Evolutionary conservation across 2,113 vertebrate species (phyloP).

Genomic region (Saguinus imperator): DNA sequence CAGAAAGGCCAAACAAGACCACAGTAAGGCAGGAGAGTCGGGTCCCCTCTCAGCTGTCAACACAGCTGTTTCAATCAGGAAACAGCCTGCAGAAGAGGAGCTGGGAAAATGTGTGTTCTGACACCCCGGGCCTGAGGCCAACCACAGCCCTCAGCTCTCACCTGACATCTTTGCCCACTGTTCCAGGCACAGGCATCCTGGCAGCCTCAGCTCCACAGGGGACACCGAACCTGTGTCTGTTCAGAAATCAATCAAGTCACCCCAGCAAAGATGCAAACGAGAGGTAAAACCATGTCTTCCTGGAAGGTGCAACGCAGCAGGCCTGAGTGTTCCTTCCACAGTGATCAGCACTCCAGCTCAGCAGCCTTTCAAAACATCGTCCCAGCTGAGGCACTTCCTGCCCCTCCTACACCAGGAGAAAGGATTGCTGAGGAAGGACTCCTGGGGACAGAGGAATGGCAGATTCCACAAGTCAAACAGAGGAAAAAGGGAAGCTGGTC

Average conservation of each 20-base stretch:
- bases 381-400: background rate
- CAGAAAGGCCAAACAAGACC: background rate
- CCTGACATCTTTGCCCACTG: background rate
- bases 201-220: background rate
- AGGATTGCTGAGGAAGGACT: background rate
- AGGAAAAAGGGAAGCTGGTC: background rate
- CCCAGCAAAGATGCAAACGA: background rate
- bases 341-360: background rate
- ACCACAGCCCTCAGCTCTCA: too few species aligned
- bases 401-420: background rate
- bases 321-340: background rate
- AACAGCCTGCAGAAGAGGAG: background rate
- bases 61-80: background rate
- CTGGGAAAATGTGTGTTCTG: fast-evolving
- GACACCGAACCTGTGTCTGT: background rate
- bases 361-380: fast-evolving
- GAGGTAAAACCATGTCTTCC: background rate
- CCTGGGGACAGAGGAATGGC: background rate
- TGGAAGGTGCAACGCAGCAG: background rate
- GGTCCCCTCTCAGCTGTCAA: background rate
- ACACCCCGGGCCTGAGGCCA: background rate
- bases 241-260: background rate
- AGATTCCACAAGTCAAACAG: background rate
- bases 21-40: background rate
- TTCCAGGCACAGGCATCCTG: background rate